phyloP scores from a whole-genome alignment of 2,888 invertebrate species.

The Didymodactylos carnosus region DNA sequence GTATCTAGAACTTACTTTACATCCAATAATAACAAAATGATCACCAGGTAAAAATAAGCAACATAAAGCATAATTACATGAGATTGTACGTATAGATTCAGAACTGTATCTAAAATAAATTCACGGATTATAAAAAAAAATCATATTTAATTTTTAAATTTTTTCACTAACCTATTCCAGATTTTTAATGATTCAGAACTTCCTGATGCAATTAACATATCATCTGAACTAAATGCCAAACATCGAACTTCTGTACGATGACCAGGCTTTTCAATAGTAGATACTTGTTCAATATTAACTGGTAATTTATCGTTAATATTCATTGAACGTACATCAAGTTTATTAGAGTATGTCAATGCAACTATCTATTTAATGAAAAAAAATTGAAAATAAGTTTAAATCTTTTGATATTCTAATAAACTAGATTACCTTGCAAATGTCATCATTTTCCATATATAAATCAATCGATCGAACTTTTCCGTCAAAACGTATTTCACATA shows the following conservation, averaged over 20 bases:
- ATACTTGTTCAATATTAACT: background rate
- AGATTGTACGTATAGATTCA: constrained; percentile 50
- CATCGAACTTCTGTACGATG: constrained; percentile 73
- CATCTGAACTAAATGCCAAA: constrained; percentile 71
- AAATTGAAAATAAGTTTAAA: background rate
- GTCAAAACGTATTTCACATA: background rate
- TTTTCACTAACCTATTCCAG: constrained; percentile 56
- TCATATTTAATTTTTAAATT: constrained; percentile 11
- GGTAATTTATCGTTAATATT: background rate
- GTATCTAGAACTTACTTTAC: constrained; percentile 42
- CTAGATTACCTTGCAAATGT: background rate
- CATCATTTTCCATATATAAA: background rate
- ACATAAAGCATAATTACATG: constrained; percentile 49
- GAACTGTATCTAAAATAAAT: constrained; percentile 34
- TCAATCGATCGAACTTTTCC: background rate
- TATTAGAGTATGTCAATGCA: background rate
- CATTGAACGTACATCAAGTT: background rate
- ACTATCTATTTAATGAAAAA: background rate
- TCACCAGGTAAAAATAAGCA: constrained; percentile 25
- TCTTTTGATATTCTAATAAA: background rate
- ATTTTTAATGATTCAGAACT: constrained; percentile 70
- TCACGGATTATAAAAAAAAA: constrained; percentile 17
- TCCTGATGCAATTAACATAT: constrained; percentile 62
- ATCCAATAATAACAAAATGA: constrained; percentile 58
- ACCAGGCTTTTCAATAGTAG: constrained; percentile 44